Conservation (phyloP, 2,113 vertebrate genomes). For the Pleuronectes platessa region DNA sequence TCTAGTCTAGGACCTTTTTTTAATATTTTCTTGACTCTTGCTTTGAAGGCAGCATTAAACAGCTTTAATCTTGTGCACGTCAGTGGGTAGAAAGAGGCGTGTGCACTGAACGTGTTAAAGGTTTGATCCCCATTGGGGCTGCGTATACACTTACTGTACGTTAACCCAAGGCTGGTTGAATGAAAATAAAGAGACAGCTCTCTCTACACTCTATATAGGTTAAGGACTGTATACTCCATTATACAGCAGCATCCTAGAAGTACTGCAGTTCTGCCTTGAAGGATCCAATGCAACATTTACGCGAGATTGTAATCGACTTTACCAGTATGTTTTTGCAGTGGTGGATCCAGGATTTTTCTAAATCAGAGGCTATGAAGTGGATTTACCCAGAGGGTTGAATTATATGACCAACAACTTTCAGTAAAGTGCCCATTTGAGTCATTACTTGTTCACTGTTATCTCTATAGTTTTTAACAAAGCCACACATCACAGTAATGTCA, state of each 20-base stretch:
- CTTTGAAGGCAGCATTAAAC: constrained; percentile 28
- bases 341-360: no score
- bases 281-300: background rate
- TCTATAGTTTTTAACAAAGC: no score
- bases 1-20: constrained; percentile 18
- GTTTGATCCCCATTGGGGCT: constrained; percentile 11
- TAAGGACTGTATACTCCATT: background rate
- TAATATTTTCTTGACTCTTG: background rate
- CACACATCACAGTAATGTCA: no score
- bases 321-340: no score
- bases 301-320: no score
- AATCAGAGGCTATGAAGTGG: no score
- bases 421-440: no score
- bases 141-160: background rate
- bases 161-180: background rate
- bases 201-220: background rate
- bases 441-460: no score
- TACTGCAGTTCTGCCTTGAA: background rate
- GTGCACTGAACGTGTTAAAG: background rate
- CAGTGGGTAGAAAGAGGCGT: background rate
- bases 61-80: constrained; percentile 32
- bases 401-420: no score
- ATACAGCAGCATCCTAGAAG: background rate
- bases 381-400: no score
- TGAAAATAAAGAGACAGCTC: constrained; percentile 9